phyloP scores from a whole-genome alignment of 2,113 vertebrate genomes.

The Malurus elegans region DNA sequence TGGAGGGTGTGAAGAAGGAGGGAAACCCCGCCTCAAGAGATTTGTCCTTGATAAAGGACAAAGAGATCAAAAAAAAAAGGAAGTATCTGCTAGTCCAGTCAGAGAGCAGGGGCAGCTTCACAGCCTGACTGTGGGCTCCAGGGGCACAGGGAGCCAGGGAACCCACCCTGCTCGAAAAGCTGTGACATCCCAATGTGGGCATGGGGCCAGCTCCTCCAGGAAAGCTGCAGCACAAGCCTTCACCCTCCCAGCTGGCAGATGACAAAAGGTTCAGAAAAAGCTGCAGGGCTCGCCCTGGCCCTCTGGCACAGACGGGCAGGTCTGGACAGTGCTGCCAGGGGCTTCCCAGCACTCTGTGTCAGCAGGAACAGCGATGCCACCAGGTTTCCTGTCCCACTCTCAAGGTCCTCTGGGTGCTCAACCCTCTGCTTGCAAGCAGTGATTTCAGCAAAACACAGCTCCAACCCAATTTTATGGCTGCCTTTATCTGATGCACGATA shows the following conservation, averaged over 20 bases:
- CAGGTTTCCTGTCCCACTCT: background rate
- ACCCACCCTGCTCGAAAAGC: background rate
- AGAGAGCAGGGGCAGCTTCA: background rate
- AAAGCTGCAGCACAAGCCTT: background rate
- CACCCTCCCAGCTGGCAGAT: background rate
- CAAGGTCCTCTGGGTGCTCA: background rate
- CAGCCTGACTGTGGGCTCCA: background rate
- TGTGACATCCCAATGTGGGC: rapidly evolving
- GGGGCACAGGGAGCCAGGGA: background rate
- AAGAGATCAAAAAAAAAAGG: background rate
- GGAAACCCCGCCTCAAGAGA: background rate
- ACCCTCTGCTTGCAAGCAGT: background rate
- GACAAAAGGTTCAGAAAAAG: background rate
- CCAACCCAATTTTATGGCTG: background rate
- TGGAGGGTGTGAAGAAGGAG: background rate
- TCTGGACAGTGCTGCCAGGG: background rate
- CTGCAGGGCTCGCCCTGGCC: background rate
- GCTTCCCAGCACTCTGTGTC: background rate
- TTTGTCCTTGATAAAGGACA: background rate
- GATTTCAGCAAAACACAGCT: background rate
- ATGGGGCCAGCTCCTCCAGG: background rate
- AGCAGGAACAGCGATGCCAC: background rate
- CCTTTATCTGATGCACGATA: background rate
- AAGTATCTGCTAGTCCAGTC: background rate
- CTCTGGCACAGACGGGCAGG: background rate